phyloP scores from a whole-genome alignment of 2,113 vertebrate genomes.

The Amblyornis subalaris region DNA sequence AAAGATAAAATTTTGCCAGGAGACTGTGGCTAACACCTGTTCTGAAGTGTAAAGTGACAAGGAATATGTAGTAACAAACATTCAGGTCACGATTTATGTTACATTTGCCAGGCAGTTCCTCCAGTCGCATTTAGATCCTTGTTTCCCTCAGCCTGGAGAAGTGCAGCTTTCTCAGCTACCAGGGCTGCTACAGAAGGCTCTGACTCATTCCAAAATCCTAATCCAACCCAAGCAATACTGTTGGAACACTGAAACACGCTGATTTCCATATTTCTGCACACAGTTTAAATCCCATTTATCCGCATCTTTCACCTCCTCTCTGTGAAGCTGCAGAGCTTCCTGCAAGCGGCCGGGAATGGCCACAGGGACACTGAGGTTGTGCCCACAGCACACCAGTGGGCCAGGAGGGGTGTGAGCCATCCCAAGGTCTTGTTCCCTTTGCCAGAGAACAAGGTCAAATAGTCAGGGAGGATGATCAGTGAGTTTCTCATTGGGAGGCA shows the following conservation, averaged over 20 bases:
- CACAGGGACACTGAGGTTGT: background rate
- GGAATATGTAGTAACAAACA: background rate
- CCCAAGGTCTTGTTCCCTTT: background rate
- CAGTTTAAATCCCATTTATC: background rate
- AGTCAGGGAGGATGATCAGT: background rate
- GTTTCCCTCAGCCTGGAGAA: background rate
- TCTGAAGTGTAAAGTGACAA: background rate
- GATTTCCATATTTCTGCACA: background rate
- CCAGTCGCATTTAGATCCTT: background rate
- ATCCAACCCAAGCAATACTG: background rate
- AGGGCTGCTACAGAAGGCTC: background rate
- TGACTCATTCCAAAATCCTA: background rate
- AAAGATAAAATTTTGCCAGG: constrained; percentile 26
- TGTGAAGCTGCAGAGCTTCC: background rate
- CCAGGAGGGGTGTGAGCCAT: background rate
- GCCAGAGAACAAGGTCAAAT: background rate
- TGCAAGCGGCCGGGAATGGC: background rate
- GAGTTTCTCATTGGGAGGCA: background rate
- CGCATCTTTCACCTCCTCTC: background rate
- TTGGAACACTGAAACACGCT: background rate
- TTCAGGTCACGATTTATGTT: background rate
- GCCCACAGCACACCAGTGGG: background rate
- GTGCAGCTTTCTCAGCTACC: background rate
- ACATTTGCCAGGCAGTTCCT: background rate
- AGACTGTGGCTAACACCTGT: constrained; percentile 36